A percentile compares a stretch with the other conserved stretches of the same genome.
These are phyloP conservation scores for Poecilia picta DNA, from an alignment of 2,797 vertebrate species.

Conservation along the genomic window DNA sequence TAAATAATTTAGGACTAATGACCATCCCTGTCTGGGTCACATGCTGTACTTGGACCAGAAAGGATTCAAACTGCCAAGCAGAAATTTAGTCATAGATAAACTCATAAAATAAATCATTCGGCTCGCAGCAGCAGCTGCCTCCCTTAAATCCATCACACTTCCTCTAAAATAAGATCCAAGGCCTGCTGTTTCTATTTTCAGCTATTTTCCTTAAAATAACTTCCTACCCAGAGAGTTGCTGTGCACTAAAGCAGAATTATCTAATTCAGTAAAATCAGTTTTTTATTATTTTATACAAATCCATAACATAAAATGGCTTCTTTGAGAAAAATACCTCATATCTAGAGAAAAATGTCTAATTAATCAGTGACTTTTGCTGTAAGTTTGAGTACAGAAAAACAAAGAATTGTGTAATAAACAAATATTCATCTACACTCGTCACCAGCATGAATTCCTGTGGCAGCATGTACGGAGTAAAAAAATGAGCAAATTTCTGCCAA, in stretches of 20 bases:
- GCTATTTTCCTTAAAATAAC: slow-evolving; percentile 57
- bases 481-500: no score
- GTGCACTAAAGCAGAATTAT: neutral
- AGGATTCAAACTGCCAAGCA: slow-evolving; percentile 1
- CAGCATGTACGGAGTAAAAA: no score
- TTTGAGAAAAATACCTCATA: neutral
- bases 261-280: slow-evolving; percentile 17
- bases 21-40: neutral
- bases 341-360: neutral
- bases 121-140: slow-evolving; percentile 34
- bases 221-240: slow-evolving; percentile 13
- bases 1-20: neutral
- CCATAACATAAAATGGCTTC: neutral
- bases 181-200: slow-evolving; percentile 57
- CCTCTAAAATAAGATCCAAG: slow-evolving; percentile 56
- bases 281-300: slow-evolving; percentile 25
- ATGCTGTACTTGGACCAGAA: slow-evolving; percentile 9
- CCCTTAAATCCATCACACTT: slow-evolving; percentile 44
- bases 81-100: slow-evolving; percentile 12
- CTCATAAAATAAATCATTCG: slow-evolving; percentile 14
- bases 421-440: neutral
- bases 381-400: slow-evolving; percentile 16
- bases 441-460: no score
- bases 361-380: slow-evolving; percentile 1
- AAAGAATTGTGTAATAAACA: slow-evolving; percentile 24